A percentile compares a stretch with the other conserved stretches of the same genome.
phyloP scores from a whole-genome alignment of 2,113 vertebrate species.

The Lates calcarifer region DNA sequence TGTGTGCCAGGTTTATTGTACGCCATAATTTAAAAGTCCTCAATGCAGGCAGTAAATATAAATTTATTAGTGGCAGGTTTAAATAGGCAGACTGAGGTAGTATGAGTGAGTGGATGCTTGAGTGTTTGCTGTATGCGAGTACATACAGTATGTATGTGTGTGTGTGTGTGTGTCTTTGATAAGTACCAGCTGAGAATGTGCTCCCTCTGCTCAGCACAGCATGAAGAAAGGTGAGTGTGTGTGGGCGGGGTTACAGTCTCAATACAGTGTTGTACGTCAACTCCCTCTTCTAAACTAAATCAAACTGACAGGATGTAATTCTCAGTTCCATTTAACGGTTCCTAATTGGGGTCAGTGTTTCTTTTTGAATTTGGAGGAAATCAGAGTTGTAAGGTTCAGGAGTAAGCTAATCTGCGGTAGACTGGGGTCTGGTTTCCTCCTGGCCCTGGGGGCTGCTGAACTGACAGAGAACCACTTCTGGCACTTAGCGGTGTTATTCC shows the following conservation, averaged over 20 bases:
- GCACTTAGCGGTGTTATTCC: slow-evolving; percentile 45
- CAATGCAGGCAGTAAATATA: slow-evolving; percentile 90
- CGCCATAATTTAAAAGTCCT: slow-evolving; percentile 94
- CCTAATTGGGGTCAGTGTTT: slow-evolving; percentile 92
- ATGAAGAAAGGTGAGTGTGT: slow-evolving; percentile 65
- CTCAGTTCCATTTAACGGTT: slow-evolving; percentile 89
- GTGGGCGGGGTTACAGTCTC: slow-evolving; percentile 69
- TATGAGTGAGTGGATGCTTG: slow-evolving; percentile 76
- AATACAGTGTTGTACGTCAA: slow-evolving; percentile 17
- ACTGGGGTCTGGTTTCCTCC: slow-evolving; percentile 26
- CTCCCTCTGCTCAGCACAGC: slow-evolving; percentile 83
- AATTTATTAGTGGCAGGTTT: slow-evolving; percentile 85
- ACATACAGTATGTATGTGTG: slow-evolving; percentile 36
- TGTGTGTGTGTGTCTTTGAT: slow-evolving; percentile 79
- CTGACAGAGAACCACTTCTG: slow-evolving; percentile 7
- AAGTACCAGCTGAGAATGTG: slow-evolving; percentile 85
- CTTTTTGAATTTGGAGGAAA: slow-evolving; percentile 90
- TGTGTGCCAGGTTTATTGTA: slow-evolving; percentile 86
- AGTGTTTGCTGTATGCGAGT: slow-evolving; percentile 68
- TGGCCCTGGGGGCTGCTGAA: neutral
- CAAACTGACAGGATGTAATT: slow-evolving; percentile 91
- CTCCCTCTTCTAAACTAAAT: slow-evolving; percentile 90
- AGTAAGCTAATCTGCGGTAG: slow-evolving; percentile 26
- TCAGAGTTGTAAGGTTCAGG: slow-evolving; percentile 83
- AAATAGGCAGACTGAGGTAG: slow-evolving; percentile 78